Evolutionary conservation across 2,888 invertebrate genomes (phyloP).

Genomic region (Rutpela maculata): DNA sequence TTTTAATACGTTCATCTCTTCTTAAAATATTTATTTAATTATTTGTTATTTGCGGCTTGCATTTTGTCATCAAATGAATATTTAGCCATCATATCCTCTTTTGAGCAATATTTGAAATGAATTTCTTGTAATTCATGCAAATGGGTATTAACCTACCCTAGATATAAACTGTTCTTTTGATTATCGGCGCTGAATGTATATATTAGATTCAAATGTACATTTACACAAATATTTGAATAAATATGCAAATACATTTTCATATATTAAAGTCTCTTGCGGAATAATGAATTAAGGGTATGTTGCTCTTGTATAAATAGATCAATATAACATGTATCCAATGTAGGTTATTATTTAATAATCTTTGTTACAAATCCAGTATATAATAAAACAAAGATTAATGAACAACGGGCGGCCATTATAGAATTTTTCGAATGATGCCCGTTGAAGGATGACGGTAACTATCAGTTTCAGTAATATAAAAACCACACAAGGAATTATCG

Average conservation of each 20-base stretch:
- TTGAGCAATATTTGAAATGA: too few species aligned
- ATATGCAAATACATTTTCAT: constrained; percentile 33
- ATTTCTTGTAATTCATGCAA: too few species aligned
- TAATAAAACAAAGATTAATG: constrained; percentile 29
- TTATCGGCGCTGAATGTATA: background rate
- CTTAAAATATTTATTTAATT: too few species aligned
- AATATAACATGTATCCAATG: background rate
- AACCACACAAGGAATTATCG: constrained; percentile 45
- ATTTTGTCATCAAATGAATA: too few species aligned
- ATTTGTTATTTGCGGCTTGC: too few species aligned
- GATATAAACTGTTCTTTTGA: background rate
- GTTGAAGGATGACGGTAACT: constrained; percentile 43
- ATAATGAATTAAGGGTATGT: constrained; percentile 10
- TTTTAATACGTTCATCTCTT: too few species aligned
- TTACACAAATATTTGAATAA: constrained; percentile 3
- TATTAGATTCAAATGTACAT: background rate
- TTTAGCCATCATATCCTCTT: too few species aligned
- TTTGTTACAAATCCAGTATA: constrained; percentile 29
- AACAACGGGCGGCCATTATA: constrained; percentile 12
- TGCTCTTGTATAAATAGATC: constrained; percentile 1
- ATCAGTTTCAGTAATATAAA: constrained; percentile 49
- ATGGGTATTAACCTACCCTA: background rate
- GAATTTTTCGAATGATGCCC: constrained; percentile 43
- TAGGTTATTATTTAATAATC: constrained; percentile 17
- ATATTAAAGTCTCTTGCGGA: constrained; percentile 7